Base-by-base conservation (phyloP, 2,797 vertebrate genomes). In the Enteromius paludinosus region DNA sequence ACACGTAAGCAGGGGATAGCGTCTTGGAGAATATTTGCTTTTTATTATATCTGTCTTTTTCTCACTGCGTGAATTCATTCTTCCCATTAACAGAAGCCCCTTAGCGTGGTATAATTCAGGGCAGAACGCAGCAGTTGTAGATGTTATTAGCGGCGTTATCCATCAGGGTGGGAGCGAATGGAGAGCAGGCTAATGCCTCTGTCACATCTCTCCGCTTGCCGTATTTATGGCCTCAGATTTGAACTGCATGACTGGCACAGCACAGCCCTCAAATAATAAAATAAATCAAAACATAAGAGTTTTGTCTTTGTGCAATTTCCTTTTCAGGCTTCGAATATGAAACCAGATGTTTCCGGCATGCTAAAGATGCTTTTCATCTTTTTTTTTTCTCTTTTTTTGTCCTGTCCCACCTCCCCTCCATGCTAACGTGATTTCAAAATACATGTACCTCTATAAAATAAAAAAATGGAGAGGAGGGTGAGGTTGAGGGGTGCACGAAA, bases 271-370 rank as follows among this genome's bases (percentile, higher is more conserved):
- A 92, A 96, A 97, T 96, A 96, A 96, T 96, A 95, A 95, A 95
- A 95, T 97, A 97, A 97, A 97, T 96, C 96, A 97, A 97, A 98
- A 96, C 97, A 96, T 93, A 97, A 96, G 96, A 97, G 95, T 97
- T 97, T 95, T 95, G 94, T 96, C 96, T 95, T 96, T 94, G 91
- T 95, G 96, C 95, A 98, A 98, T 98, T 98, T 97, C 96, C 97
- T 97, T 95, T 87, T 93, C 92, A 92, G 93, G 94, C 95, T 94
- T 90, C 88, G 90, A 96, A 97, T 97, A 96, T 96, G 94, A 97
- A 98, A 97, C 96, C 97, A 98, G 97, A 99, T 98, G 97, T 98
- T 97, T 96, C 94, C 95, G 93, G 94, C 95, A 94, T 96, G 94
- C 94, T 94, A 90, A 95, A 96, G 96, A 97, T 95, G 95, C 96